phyloP scores from a whole-genome alignment of 1,140 invertebrate species.

The Lordiphosa stackelbergi region DNA sequence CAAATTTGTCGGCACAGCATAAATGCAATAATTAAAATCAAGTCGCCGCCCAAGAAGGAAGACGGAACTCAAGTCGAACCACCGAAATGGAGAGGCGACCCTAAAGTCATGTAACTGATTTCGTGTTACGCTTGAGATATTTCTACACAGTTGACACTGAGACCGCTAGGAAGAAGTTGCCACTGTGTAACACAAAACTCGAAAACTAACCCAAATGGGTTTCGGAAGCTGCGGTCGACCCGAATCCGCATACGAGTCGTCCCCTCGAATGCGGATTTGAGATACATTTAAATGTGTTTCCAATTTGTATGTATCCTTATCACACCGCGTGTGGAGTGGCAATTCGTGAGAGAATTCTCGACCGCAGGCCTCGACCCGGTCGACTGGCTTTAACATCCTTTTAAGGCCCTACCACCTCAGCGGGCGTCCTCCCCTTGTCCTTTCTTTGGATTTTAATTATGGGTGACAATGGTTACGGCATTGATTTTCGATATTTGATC shows the following conservation, averaged over 20 bases:
- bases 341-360: conserved; percentile 68
- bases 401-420: conserved; percentile 67
- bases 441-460: conserved; percentile 60
- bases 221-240: conserved; percentile 72
- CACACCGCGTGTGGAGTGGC: conserved; percentile 54
- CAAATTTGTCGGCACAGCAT: conserved; percentile 70
- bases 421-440: conserved; percentile 48
- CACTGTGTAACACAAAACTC: conserved; percentile 65
- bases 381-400: conserved; percentile 64
- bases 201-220: conserved; percentile 69
- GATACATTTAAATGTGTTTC: conserved; percentile 69
- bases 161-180: conserved; percentile 42
- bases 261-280: conserved; percentile 38
- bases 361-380: conserved; percentile 47
- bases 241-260: conserved; percentile 17
- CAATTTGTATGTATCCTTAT: conserved; percentile 68
- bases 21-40: conserved; percentile 75
- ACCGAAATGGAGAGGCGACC: conserved; percentile 29
- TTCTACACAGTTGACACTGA: conserved; percentile 66
- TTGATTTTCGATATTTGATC: conserved; percentile 76
- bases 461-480: conserved; percentile 65
- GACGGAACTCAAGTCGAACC: conserved; percentile 15
- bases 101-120: conserved; percentile 69
- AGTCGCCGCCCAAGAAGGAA: conserved; percentile 43
- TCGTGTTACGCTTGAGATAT: conserved; percentile 73